Percentiles rank a stretch among this genome's conserved stretches.
phyloP scores from a whole-genome alignment of 2,113 vertebrate genomes.

The Pseudorasbora parva region DNA sequence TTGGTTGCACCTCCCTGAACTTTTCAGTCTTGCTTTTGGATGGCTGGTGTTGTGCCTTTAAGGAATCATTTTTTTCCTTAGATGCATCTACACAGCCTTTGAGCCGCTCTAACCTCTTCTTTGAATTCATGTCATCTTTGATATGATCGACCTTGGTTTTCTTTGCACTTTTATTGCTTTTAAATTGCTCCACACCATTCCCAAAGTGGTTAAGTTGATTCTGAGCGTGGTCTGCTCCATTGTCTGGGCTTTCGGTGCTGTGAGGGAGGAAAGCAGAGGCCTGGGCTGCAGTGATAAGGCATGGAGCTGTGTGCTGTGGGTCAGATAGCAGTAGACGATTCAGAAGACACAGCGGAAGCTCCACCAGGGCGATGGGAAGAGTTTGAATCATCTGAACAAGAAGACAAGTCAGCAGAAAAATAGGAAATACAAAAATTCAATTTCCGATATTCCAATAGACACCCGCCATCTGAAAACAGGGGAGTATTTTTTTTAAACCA shows the following conservation, averaged over 20 bases:
- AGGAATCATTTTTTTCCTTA: not conserved
- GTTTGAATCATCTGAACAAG: conserved; percentile 79
- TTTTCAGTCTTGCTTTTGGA: conserved; percentile 18
- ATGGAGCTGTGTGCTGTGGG: conserved; percentile 65
- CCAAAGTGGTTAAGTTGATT: conserved; percentile 33
- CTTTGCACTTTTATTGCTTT: conserved; percentile 55
- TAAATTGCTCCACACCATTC: conserved; percentile 25
- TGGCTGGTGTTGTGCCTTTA: conserved; percentile 9
- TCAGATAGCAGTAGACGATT: conserved; percentile 82
- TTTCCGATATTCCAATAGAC: not conserved
- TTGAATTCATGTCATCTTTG: conserved; percentile 22
- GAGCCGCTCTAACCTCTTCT: not conserved
- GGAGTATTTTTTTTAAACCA: conserved; percentile 29
- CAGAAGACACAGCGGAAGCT: conserved; percentile 86
- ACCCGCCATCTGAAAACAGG: not conserved
- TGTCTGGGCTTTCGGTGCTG: conserved; percentile 43
- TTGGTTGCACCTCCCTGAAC: conserved; percentile 10
- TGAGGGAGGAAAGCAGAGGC: conserved; percentile 64
- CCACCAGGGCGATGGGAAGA: conserved; percentile 69
- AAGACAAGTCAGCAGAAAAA: conserved; percentile 38
- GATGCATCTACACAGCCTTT: conserved; percentile 38
- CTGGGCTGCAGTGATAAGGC: conserved; percentile 69
- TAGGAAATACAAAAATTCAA: not conserved
- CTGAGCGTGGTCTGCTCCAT: conserved; percentile 50
- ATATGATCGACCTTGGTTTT: conserved; percentile 39